A percentile compares a stretch with the other conserved stretches of the same genome.
Evolutionary conservation across 1,140 invertebrate species (phyloP).

Genomic region (Lutraria rhynchaena): DNA sequence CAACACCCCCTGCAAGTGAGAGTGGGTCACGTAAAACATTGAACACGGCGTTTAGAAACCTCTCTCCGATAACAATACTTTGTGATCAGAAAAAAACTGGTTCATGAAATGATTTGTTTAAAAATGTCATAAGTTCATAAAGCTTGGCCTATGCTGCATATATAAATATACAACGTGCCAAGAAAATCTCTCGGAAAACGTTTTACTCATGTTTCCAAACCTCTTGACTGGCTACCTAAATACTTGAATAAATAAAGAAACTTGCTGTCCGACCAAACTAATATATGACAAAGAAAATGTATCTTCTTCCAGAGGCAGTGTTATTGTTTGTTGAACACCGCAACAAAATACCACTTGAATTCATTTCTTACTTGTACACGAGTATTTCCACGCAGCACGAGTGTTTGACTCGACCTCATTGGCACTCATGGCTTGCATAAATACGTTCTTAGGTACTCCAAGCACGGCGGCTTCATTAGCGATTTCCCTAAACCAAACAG

Average conservation of each 20-base stretch:
- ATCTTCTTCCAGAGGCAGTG: background rate
- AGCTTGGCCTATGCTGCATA: background rate
- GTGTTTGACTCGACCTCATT: conserved; percentile 60
- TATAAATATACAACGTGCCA: background rate
- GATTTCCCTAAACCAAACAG: conserved; percentile 51
- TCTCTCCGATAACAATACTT: background rate
- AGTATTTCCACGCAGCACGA: conserved; percentile 73
- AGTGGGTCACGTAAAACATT: background rate
- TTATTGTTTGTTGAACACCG: background rate
- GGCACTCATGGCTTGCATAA: conserved; percentile 40
- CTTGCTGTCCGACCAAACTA: background rate
- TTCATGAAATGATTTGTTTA: background rate
- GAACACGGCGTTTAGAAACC: background rate
- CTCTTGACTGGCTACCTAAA: no score
- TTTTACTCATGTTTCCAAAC: background rate
- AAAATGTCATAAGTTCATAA: background rate
- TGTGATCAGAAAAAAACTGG: background rate
- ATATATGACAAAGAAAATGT: no score
- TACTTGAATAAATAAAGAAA: background rate
- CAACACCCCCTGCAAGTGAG: conserved; percentile 60
- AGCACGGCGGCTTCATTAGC: conserved; percentile 33
- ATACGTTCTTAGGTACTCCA: conserved; percentile 44
- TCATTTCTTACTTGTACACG: conserved; percentile 65
- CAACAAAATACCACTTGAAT: background rate
- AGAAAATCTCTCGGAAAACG: background rate